Evolutionary conservation across 1,140 invertebrate species (phyloP).

Genomic region (Heliconius eleuchia): DNA sequence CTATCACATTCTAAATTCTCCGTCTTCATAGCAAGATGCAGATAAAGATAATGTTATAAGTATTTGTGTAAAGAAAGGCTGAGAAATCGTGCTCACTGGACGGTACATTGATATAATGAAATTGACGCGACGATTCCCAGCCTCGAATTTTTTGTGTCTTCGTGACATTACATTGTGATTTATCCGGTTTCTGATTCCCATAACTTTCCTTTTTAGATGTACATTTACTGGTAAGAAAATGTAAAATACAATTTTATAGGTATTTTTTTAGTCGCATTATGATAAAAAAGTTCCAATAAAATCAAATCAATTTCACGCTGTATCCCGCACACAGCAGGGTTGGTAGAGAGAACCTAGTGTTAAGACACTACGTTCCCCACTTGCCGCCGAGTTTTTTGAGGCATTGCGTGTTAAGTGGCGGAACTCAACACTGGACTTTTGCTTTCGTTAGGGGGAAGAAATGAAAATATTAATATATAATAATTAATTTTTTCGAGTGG

Average conservation of each 20-base stretch:
- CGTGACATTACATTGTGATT: constrained; percentile 77
- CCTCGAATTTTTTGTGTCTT: constrained; percentile 64
- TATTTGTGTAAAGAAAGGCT: constrained; percentile 31
- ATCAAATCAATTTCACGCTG: too few relatives aligned
- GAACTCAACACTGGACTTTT: too few relatives aligned
- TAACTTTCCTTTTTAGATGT: constrained; percentile 41
- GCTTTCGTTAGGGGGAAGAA: too few relatives aligned
- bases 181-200: constrained; percentile 69
- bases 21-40: not conserved
- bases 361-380: too few relatives aligned
- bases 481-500: too few relatives aligned
- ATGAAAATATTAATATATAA: too few relatives aligned
- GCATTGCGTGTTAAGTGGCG: too few relatives aligned
- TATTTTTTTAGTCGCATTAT: not conserved
- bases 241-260: not conserved
- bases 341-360: too few relatives aligned
- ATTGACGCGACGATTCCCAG: constrained; percentile 58
- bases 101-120: constrained; percentile 67
- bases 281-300: too few relatives aligned
- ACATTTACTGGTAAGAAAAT: not conserved
- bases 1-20: not conserved
- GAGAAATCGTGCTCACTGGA: constrained; percentile 59
- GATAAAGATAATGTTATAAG: constrained; percentile 1
- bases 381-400: too few relatives aligned
- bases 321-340: too few relatives aligned